Percentiles rank a stretch among this genome's conserved stretches.
These are phyloP conservation scores for Allophyes oxyacanthae DNA, from an alignment of 2,888 invertebrate species.

Conservation along the genomic window DNA sequence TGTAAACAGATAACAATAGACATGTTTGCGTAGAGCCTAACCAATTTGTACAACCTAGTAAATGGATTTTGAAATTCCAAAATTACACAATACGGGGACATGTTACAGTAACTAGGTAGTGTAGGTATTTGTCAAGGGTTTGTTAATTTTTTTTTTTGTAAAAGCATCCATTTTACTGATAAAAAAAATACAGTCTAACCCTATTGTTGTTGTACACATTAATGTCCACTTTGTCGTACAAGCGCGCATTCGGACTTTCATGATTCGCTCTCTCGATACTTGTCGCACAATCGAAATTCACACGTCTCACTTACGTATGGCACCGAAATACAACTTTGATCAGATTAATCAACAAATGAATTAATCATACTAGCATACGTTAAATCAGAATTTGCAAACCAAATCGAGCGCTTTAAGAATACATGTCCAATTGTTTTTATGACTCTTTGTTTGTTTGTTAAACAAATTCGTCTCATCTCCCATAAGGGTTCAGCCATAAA, in stretches of 20 bases:
- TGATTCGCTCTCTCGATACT: no score
- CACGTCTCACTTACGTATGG: no score
- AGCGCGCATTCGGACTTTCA: no score
- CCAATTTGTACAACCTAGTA: conserved; percentile 27
- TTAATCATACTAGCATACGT: conserved; percentile 1
- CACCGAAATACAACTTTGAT: no score
- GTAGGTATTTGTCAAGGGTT: conserved; percentile 12
- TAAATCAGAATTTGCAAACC: conserved; percentile 24
- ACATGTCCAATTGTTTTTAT: conserved; percentile 18
- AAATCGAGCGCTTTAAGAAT: conserved; percentile 29
- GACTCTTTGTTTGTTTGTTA: conserved; percentile 24
- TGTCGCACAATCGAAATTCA: no score
- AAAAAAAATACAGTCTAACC: no score
- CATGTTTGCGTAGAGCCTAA: conserved; percentile 41
- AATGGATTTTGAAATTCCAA: conserved; percentile 45
- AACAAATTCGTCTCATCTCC: conserved; percentile 60
- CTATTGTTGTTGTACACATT: no score
- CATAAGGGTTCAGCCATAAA: conserved; percentile 73
- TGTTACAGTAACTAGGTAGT: conserved; percentile 15
- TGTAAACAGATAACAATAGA: conserved; percentile 21
- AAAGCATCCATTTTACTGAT: no score
- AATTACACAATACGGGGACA: conserved; percentile 23
- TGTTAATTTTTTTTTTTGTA: conserved; percentile 15
- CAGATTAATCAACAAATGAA: no score
- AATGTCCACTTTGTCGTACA: no score